Percentiles rank a stretch among this genome's conserved stretches.
phyloP scores from a whole-genome alignment of 2,797 vertebrate species.

The Odontamblyopus lacepedii region DNA sequence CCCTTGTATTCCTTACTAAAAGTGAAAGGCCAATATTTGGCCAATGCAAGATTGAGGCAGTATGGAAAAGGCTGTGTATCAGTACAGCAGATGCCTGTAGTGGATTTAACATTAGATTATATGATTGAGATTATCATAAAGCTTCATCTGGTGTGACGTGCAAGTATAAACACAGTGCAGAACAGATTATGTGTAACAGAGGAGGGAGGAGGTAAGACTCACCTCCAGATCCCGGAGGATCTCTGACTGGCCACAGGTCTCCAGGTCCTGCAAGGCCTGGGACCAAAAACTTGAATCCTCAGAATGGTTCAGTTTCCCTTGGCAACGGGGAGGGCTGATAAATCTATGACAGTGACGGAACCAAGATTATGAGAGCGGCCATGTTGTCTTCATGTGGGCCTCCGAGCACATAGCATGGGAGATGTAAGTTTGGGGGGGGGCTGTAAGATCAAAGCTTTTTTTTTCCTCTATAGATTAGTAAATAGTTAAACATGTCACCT shows the following conservation, averaged over 20 bases:
- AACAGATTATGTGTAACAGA: constrained; percentile 41
- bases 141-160: constrained; percentile 64
- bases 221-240: constrained; percentile 98
- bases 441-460: constrained; percentile 31
- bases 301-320: constrained; percentile 80
- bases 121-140: constrained; percentile 63
- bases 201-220: constrained; percentile 40
- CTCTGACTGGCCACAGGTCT: constrained; percentile 97
- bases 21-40: background rate
- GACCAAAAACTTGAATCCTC: constrained; percentile 92
- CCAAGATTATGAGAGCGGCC: constrained; percentile 86
- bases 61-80: constrained; percentile 21
- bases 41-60: background rate
- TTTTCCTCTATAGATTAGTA: constrained; percentile 53
- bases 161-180: constrained; percentile 69
- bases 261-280: constrained; percentile 95
- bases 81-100: constrained; percentile 52
- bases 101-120: constrained; percentile 68
- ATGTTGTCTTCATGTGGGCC: constrained; percentile 49
- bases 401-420: constrained; percentile 73
- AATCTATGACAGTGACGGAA: constrained; percentile 97
- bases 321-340: constrained; percentile 86
- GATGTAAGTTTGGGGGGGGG: constrained; percentile 52
- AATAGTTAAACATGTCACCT: constrained; percentile 62
- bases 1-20: background rate